Percentiles rank a stretch among this genome's conserved stretches.
Evolutionary conservation across 2,113 vertebrate species (phyloP).

Genomic region (Morone chrysops): DNA sequence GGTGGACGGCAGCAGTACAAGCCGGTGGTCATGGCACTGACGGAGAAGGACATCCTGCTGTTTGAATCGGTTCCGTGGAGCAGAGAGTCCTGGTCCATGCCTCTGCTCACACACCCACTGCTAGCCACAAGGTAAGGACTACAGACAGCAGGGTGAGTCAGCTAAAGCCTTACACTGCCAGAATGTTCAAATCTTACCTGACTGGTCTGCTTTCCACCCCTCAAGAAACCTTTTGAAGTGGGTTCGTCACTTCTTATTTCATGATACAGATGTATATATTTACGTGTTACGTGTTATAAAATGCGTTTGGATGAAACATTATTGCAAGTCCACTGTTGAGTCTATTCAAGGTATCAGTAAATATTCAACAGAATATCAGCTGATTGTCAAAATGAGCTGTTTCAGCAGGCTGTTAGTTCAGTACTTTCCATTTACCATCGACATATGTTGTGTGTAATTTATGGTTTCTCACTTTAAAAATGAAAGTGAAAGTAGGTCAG

Average conservation of each 20-base stretch:
- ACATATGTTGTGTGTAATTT: neutral
- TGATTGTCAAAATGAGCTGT: neutral
- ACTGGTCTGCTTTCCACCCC: neutral
- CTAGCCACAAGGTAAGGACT: slow-evolving; percentile 91
- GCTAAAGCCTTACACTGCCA: neutral
- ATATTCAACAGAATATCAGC: neutral
- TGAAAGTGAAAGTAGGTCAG: neutral
- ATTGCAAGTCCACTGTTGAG: neutral
- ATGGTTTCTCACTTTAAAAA: neutral
- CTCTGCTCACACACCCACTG: slow-evolving; percentile 92
- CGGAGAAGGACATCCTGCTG: slow-evolving; percentile 95
- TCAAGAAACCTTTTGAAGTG: neutral
- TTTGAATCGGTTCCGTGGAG: slow-evolving; percentile 95
- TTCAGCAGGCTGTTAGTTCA: neutral
- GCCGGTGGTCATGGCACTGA: slow-evolving; percentile 92
- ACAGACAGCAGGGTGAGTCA: neutral
- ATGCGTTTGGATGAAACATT: neutral
- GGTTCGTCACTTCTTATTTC: neutral
- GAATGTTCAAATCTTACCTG: neutral
- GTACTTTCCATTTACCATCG: neutral
- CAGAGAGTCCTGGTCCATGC: slow-evolving; percentile 91
- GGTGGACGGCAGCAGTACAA: slow-evolving; percentile 91
- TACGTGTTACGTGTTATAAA: too few relatives aligned
- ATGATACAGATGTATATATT: neutral
- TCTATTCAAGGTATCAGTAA: neutral